Base-by-base conservation (phyloP, 2,113 vertebrate species). In the Engystomops pustulosus region DNA sequence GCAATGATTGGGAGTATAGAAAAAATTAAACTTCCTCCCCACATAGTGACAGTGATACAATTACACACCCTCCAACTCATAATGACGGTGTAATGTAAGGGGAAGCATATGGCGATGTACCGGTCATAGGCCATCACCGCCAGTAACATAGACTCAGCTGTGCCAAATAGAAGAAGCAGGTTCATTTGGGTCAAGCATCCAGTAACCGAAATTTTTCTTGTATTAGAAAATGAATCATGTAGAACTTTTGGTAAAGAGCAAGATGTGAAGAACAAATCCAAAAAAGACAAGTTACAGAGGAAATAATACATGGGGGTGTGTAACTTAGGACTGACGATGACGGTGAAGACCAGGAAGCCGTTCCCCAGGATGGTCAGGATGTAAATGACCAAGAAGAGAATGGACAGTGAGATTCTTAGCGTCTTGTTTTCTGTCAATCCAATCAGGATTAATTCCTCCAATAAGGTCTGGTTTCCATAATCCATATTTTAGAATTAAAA, bases 131-230 rank as follows among this genome's bases (percentile, higher is more conserved):
- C 47, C 47, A 49, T 49, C 15, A 49, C 15, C 5, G 47, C 47
- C 47, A 49, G 15, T 18, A 65, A n/a, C 7, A 79, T 15, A 15
- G 36, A 65, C n/a, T 79, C 77, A 27, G 32, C 15, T 15, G 12
- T 38, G 8, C 55, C 77, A 2, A 79, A n/a, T 17, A 44, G 17
- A 25, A 27, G 36, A 8, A 18, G 20, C 23, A 44, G 4, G 23
- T 15, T 25, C 77, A 79, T 79, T 23, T 79, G 77, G 0, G 44
- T 27, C 18, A 41, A n/a, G 27, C 77, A 79, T 4, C 45, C 45
- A 8, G 27, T 17, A 8, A 75, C 20, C 1, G 47, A 49, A 49
- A 49, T 49, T 49, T 5, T 49, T 6, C 47, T 49, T 18, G 47
- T 49, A 17, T 49, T 75, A 49, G 71, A 75, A 30, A 75, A 17